These are phyloP conservation scores for Oxytorus armatus DNA, from an alignment of 2,888 invertebrate species.

Conservation along the genomic window DNA sequence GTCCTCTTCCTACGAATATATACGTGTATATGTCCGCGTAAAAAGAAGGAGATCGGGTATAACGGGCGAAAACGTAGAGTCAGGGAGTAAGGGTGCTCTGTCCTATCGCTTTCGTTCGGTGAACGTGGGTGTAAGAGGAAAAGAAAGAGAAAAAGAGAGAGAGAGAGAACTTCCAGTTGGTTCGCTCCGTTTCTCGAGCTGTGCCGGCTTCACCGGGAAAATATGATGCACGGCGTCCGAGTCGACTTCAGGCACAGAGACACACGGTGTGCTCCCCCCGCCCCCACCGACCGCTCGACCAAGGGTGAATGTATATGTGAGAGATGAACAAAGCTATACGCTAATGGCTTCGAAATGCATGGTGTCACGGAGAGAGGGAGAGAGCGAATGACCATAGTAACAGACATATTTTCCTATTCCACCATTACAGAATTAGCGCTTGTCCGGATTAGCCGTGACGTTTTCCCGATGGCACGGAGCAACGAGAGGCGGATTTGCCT, in stretches of 20 bases:
- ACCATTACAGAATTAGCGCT: conserved; percentile 32
- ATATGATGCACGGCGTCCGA: conserved; percentile 78
- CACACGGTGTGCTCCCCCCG: too few relatives aligned
- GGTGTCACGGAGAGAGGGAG: too few relatives aligned
- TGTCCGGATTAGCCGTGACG: conserved; percentile 35
- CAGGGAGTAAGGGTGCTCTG: conserved; percentile 64
- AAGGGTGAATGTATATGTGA: conserved; percentile 56
- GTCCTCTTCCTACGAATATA: conserved; percentile 41
- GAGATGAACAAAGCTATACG: conserved; percentile 51
- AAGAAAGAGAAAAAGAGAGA: conserved; percentile 10
- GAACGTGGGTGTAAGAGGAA: too few relatives aligned
- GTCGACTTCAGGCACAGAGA: conserved; percentile 78
- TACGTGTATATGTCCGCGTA: conserved; percentile 4
- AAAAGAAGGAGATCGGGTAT: conserved; percentile 48
- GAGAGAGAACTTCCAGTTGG: conserved; percentile 54
- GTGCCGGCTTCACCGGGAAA: conserved; percentile 75
- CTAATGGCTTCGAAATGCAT: conserved; percentile 81
- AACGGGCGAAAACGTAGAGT: conserved; percentile 62
- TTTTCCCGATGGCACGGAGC: neutral
- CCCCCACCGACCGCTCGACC: neutral
- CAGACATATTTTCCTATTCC: conserved; percentile 41
- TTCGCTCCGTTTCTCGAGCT: conserved; percentile 64
- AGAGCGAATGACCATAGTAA: conserved; percentile 16
- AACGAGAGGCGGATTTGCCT: conserved; percentile 1
- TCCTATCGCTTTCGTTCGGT: conserved; percentile 40